Evolutionary conservation across 2,797 vertebrate genomes (phyloP).

Genomic region (Erethizon dorsatum): DNA sequence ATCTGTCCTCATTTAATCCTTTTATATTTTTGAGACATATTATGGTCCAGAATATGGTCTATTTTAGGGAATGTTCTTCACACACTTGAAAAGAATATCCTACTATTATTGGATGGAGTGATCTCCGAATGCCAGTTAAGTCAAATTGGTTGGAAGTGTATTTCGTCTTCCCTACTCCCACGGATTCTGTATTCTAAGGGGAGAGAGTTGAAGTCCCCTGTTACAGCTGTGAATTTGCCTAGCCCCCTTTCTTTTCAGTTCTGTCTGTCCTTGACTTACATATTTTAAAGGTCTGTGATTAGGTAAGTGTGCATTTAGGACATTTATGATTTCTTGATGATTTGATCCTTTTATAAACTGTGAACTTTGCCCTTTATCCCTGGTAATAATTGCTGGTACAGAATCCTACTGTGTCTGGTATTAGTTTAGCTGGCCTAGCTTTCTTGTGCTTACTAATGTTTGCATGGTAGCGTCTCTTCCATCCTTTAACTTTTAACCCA

Average conservation of each 20-base stretch:
- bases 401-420: not conserved
- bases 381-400: not conserved
- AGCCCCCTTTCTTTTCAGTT: not conserved
- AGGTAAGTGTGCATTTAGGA: not conserved
- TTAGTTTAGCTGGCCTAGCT: not conserved
- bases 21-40: not conserved
- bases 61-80: slow-evolving; percentile 1
- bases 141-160: not conserved
- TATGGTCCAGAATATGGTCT: not conserved
- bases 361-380: not conserved
- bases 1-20: slow-evolving; percentile 15
- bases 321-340: slow-evolving; percentile 9
- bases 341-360: not conserved
- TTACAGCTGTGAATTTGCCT: not conserved
- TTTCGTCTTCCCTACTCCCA: not conserved
- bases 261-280: not conserved
- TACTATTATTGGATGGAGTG: not conserved
- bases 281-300: slow-evolving; percentile 18
- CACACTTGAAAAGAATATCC: not conserved
- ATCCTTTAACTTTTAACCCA: not conserved
- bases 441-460: not conserved
- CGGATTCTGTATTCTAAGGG: not conserved
- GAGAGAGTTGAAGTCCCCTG: not conserved
- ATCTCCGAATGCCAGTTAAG: not conserved
- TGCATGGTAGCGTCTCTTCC: not conserved